Evolutionary conservation across 2,113 vertebrate species (phyloP).

Genomic region (Dasyprocta punctata): DNA sequence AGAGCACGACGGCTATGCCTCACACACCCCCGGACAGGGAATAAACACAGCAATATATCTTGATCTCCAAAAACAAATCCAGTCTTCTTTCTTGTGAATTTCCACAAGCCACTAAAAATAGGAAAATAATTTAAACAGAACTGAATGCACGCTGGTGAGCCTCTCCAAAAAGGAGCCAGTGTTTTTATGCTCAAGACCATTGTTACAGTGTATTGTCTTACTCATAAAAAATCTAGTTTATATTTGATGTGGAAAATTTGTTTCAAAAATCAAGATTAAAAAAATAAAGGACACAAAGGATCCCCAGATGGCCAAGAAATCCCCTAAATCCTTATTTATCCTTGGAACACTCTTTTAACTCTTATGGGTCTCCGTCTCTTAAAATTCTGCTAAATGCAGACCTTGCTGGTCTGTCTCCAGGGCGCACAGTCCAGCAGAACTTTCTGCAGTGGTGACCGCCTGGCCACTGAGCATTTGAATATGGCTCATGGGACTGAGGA

Average conservation of each 20-base stretch:
- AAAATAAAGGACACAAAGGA: not conserved
- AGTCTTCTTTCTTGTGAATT: conserved; percentile 27
- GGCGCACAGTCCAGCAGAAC: not conserved
- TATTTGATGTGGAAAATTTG: not conserved
- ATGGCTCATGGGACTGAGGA: not conserved
- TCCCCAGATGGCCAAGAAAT: conserved; percentile 4
- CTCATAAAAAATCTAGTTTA: conserved; percentile 41
- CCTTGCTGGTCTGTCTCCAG: not conserved
- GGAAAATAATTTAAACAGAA: not conserved
- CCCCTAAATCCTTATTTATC: not conserved
- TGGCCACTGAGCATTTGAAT: not conserved
- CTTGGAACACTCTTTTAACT: not conserved
- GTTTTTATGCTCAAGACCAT: not conserved
- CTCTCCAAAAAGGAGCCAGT: not conserved
- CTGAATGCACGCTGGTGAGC: not conserved
- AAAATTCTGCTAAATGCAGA: not conserved
- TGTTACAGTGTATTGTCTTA: not conserved
- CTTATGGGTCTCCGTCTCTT: not conserved
- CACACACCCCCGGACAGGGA: not conserved
- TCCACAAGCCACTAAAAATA: conserved; percentile 38
- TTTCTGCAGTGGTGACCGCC: accelerated
- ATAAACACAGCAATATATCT: not conserved
- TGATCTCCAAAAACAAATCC: not conserved
- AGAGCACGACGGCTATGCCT: not conserved
- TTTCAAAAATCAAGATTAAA: conserved; percentile 30